Evolutionary conservation across 2,113 vertebrate genomes (phyloP), one percentile per base, ranked within the genome.

Genomic region (Sigmodon hispidus): DNA sequence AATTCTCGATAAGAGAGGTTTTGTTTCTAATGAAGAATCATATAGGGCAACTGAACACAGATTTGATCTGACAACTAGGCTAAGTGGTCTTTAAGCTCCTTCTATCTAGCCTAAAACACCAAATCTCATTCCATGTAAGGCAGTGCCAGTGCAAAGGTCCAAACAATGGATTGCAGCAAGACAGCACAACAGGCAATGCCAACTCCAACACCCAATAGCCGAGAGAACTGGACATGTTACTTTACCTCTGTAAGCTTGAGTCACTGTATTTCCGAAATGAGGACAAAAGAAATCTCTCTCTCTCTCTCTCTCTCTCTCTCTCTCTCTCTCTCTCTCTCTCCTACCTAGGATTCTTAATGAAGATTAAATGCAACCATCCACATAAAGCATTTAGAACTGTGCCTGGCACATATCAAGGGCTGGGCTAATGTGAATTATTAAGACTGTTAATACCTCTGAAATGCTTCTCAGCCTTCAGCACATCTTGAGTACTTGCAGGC

Each of bases 371-470:
- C 91, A 65, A 70, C 76, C 75, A 80, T 87, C 76, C 81, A 50
- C 3, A 9, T 92, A 97, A 92, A 95, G 89, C 93, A 94, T 96
- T 97, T 90, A 95, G 93, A 94, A 94, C 87, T 43, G 73, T 29
- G 80, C 69, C 97, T 96, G 96, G 96, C 65, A 90, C 80, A 50
- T 85, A 95, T 94, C 95, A 97, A 93, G 90, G 85, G 55, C 85
- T 93, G 59, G 89, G 93, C 96, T 88, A 92, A 95, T 97, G 85
- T 86, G 92, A 83, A 48, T 87, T 94, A 90, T 96, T 94, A 96
- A 61, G 90, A 93, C 87, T 77, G 93, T 97, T 96, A 96, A 93
- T 93, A 92, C 59, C 92, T 96, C 92, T 86, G 86, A 96, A 95
- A 96, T 92, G 65, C 34, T 95, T 90, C 95, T 95, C 87, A 88